Conservation (phyloP, 2,797 vertebrate genomes). For the Phoeniculus purpureus region DNA sequence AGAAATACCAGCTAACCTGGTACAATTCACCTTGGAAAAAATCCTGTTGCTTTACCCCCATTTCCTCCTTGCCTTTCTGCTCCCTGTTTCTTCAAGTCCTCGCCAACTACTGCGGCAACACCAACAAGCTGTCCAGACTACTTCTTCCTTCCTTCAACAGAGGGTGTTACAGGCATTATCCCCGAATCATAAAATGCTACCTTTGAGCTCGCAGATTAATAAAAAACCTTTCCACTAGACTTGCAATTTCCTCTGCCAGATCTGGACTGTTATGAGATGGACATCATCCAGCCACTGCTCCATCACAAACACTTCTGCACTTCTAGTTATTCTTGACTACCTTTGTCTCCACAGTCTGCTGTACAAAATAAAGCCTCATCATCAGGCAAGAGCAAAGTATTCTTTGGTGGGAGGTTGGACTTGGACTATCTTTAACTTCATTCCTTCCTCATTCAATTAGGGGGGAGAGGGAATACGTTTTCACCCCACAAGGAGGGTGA, state of each 20-base stretch:
- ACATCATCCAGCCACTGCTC: conserved; percentile 17
- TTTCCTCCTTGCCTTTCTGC: not conserved
- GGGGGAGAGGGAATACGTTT: not conserved
- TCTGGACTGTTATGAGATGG: conserved; percentile 2
- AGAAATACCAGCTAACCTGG: not conserved
- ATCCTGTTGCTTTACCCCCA: not conserved
- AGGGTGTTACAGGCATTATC: not conserved
- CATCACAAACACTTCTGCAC: not conserved
- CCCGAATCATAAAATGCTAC: not conserved
- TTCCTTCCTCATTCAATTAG: not conserved
- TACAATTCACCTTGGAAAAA: not conserved
- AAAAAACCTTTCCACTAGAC: conserved; percentile 37
- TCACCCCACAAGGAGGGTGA: not conserved
- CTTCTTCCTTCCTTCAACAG: not conserved
- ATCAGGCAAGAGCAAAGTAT: not conserved
- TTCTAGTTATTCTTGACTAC: not conserved
- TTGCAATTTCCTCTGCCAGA: conserved; percentile 20
- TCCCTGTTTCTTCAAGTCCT: not conserved
- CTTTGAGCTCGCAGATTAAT: conserved; percentile 13
- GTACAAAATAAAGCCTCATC: not conserved
- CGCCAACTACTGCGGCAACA: not conserved
- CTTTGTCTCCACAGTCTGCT: not conserved
- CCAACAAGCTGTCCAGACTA: not conserved
- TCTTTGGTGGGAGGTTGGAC: not conserved
- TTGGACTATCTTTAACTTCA: not conserved